These are phyloP conservation scores for Deilephila porcellus DNA, from an alignment of 2,888 invertebrate genomes.

Conservation along the genomic window DNA sequence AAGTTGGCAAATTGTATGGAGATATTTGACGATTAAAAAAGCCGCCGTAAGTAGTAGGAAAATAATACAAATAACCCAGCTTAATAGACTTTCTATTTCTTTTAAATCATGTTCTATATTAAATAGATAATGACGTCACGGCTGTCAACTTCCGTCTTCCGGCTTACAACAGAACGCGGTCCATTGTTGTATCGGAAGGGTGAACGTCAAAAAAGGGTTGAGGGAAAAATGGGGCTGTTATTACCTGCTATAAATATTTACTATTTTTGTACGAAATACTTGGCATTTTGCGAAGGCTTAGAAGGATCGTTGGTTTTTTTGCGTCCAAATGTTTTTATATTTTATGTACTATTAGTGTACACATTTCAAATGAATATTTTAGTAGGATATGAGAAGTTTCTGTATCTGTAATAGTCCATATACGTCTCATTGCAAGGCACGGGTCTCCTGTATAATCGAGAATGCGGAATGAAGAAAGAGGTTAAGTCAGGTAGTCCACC, in stretches of 20 bases:
- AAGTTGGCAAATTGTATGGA: no score
- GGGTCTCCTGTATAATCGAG: not conserved
- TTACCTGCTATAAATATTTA: slow-evolving; percentile 13
- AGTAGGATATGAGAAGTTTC: no score
- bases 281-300: not conserved
- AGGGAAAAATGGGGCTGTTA: not conserved
- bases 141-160: not conserved
- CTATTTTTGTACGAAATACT: slow-evolving; percentile 2
- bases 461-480: not conserved
- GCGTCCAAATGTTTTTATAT: not conserved
- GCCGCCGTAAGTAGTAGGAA: not conserved
- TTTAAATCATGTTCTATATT: not conserved
- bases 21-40: not conserved
- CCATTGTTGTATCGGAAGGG: not conserved
- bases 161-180: not conserved
- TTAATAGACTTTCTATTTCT: not conserved
- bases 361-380: not conserved
- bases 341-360: not conserved
- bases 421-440: not conserved
- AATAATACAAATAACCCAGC: not conserved
- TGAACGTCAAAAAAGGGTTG: slow-evolving; percentile 8
- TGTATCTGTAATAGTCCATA: not conserved
- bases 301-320: not conserved
- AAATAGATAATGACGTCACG: not conserved
- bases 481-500: not conserved